A percentile compares a stretch with the other conserved stretches of the same genome.
phyloP scores from a whole-genome alignment of 2,888 invertebrate genomes.

The Nephrocerus scutellatus region DNA sequence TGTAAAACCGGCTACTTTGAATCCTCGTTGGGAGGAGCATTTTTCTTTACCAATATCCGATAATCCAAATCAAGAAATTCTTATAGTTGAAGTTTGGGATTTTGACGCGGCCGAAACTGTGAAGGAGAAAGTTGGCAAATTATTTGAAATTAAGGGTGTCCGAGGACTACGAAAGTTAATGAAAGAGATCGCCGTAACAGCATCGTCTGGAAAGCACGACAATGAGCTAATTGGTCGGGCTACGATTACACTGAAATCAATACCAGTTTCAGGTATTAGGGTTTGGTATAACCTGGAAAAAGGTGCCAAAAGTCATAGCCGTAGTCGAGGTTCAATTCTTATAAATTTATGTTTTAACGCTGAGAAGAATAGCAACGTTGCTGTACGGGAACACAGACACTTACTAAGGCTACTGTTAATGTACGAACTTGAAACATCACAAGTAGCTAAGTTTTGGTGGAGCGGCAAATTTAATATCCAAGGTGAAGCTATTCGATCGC shows the following conservation, averaged over 20 bases:
- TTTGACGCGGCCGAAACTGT: constrained; percentile 87
- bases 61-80: constrained; percentile 63
- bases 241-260: constrained; percentile 79
- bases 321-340: constrained; percentile 79
- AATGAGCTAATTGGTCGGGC: constrained; percentile 93
- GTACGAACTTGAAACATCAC: constrained; percentile 71
- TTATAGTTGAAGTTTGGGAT: constrained; percentile 82
- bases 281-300: constrained; percentile 89
- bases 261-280: constrained; percentile 87
- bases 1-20: constrained; percentile 82
- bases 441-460: constrained; percentile 76
- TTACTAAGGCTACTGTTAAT: constrained; percentile 67
- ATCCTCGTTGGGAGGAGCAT: constrained; percentile 94
- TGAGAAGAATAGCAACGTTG: constrained; percentile 77
- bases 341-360: constrained; percentile 77
- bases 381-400: constrained; percentile 77
- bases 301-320: constrained; percentile 62
- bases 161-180: constrained; percentile 75
- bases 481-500: constrained; percentile 79
- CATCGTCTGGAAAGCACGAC: constrained; percentile 87
- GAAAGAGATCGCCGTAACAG: constrained; percentile 88
- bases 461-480: constrained; percentile 73
- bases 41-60: constrained; percentile 79
- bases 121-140: constrained; percentile 77
- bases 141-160: constrained; percentile 78